These are phyloP conservation scores for Chauna torquata DNA, from an alignment of 2,113 vertebrate genomes.

Conservation along the genomic window DNA sequence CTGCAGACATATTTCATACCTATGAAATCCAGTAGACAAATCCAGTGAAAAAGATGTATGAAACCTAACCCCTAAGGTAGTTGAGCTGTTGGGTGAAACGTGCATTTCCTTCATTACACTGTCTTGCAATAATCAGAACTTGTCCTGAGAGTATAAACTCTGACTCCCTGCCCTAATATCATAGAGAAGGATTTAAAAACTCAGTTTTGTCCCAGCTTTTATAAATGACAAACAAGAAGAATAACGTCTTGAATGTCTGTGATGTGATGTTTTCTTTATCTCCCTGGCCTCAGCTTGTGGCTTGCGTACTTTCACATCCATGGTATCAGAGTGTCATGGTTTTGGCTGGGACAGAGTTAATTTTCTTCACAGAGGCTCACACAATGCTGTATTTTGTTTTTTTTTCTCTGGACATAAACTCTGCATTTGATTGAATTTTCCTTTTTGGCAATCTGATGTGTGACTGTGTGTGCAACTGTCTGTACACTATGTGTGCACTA, in stretches of 20 bases:
- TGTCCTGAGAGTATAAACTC: too few relatives aligned
- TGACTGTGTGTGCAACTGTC: background rate
- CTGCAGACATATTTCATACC: background rate
- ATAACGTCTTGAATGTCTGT: rapidly evolving
- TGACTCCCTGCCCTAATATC: too few relatives aligned
- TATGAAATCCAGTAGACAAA: background rate
- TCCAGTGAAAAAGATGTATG: background rate
- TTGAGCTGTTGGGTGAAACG: background rate
- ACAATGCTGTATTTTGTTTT: too few relatives aligned
- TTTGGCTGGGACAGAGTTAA: too few relatives aligned
- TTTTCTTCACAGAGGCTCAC: too few relatives aligned
- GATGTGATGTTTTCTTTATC: background rate
- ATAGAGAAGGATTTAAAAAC: background rate
- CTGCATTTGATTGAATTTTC: background rate
- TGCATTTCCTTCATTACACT: background rate
- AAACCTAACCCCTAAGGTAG: too few relatives aligned
- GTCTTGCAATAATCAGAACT: background rate
- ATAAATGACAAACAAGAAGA: background rate
- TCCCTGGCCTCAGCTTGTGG: background rate
- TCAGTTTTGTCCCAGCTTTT: background rate
- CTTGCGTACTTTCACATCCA: background rate
- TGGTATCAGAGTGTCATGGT: background rate
- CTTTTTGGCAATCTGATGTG: background rate
- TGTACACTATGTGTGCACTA: too few relatives aligned
- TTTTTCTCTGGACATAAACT: background rate